phyloP scores from a whole-genome alignment of 2,888 invertebrate genomes.

The Hirtodrosophila alboralis region DNA sequence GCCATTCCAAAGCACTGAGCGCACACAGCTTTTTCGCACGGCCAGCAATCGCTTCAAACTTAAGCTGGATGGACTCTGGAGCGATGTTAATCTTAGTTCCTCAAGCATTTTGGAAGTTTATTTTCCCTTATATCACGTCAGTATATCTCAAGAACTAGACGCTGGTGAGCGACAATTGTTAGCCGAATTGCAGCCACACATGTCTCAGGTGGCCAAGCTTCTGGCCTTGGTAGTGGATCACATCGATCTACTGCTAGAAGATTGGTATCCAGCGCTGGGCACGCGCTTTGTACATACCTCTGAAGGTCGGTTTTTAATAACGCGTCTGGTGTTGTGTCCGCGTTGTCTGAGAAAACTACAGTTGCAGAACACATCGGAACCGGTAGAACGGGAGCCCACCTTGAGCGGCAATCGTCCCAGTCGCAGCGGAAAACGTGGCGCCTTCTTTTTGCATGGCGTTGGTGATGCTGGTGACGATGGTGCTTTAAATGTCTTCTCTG shows the following conservation, averaged over 20 bases:
- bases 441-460: conserved; percentile 62
- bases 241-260: conserved; percentile 97
- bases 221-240: conserved; percentile 96
- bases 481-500: conserved; percentile 78
- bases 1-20: conserved; percentile 85
- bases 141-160: conserved; percentile 86
- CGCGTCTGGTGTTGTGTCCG: conserved; percentile 96
- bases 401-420: conserved; percentile 61
- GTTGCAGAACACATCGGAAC: conserved; percentile 70
- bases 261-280: conserved; percentile 98
- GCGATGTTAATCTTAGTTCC: conserved; percentile 90
- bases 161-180: conserved; percentile 82
- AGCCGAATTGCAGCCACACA: conserved; percentile 88
- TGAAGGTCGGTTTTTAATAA: conserved; percentile 97
- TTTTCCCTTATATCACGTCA: conserved; percentile 87
- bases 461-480: conserved; percentile 75
- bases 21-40: conserved; percentile 85
- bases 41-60: conserved; percentile 87
- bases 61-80: conserved; percentile 94
- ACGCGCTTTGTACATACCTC: conserved; percentile 99
- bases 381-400: conserved; percentile 61
- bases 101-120: conserved; percentile 94
- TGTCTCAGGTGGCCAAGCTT: conserved; percentile 91
- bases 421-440: conserved; percentile 64
- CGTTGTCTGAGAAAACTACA: conserved; percentile 88